Evolutionary conservation across 2,797 vertebrate species (phyloP).

Genomic region (Prunella strophiata): DNA sequence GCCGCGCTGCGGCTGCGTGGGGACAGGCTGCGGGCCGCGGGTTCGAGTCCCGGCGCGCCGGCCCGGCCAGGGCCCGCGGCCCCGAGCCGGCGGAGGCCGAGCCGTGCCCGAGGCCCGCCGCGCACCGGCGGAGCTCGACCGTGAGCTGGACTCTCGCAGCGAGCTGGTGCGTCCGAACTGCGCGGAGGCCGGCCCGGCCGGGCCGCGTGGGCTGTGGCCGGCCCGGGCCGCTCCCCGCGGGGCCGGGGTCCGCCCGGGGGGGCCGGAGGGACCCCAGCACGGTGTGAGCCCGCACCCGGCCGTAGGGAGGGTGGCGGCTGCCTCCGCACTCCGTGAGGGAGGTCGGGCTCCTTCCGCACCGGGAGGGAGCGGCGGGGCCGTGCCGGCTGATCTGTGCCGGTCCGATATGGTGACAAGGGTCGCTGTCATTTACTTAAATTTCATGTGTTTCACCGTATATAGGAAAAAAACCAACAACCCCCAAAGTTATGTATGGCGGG

Average conservation of each 20-base stretch:
- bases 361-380: fast-evolving
- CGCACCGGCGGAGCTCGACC: slow-evolving; percentile 74
- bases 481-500: fast-evolving
- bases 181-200: background rate
- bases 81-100: slow-evolving; percentile 58
- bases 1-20: slow-evolving; percentile 3
- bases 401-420: slow-evolving; percentile 87
- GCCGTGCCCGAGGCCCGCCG: slow-evolving; percentile 42
- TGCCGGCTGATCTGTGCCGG: slow-evolving; percentile 87
- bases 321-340: too few species aligned
- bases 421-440: slow-evolving; percentile 86
- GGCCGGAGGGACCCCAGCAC: background rate
- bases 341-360: background rate
- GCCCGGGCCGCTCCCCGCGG: background rate
- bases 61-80: slow-evolving; percentile 60
- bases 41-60: background rate
- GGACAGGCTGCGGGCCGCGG: fast-evolving
- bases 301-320: background rate
- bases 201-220: background rate
- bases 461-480: background rate
- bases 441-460: slow-evolving; percentile 84
- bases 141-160: slow-evolving; percentile 76
- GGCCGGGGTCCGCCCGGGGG: background rate
- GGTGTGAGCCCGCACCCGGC: background rate
- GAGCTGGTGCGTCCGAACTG: slow-evolving; percentile 67